phyloP scores from a whole-genome alignment of 2,888 invertebrate genomes.

The Agrotis segetum region DNA sequence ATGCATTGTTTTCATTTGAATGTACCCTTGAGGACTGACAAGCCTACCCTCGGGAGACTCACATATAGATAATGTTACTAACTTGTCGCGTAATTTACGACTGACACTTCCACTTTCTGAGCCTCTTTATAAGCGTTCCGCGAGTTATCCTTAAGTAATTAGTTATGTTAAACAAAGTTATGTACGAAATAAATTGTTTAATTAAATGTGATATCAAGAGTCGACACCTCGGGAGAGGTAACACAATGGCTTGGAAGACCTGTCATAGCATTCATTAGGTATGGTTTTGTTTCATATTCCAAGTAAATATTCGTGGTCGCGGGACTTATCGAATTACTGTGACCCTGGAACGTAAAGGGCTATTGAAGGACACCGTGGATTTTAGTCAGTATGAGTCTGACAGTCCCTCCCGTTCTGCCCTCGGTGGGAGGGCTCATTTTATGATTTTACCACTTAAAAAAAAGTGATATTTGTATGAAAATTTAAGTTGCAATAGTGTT shows the following conservation, averaged over 20 bases:
- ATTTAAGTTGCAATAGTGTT: conserved; percentile 23
- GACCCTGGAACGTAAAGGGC: too few species aligned
- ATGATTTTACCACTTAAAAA: too few species aligned
- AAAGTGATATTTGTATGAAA: conserved; percentile 12
- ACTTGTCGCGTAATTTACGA: conserved; percentile 64
- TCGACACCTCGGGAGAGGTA: conserved; percentile 38
- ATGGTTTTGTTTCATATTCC: conserved; percentile 4
- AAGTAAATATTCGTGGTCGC: conserved; percentile 23
- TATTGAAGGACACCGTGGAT: too few species aligned
- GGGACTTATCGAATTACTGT: too few species aligned
- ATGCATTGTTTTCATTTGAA: conserved; percentile 59
- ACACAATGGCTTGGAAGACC: conserved; percentile 9
- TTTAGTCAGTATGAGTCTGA: too few species aligned
- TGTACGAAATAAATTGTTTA: conserved; percentile 58
- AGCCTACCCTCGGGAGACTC: conserved; percentile 34
- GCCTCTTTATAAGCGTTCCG: conserved; percentile 59
- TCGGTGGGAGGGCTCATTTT: too few species aligned
- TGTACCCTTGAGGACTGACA: conserved; percentile 44
- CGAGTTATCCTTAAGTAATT: conserved; percentile 67
- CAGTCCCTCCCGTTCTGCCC: too few species aligned
- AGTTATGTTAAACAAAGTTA: conserved; percentile 61
- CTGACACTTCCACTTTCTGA: conserved; percentile 60
- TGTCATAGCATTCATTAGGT: background rate
- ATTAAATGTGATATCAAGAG: conserved; percentile 53
- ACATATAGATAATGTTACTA: conserved; percentile 64